These are phyloP conservation scores for fruit fly (Drosophila melanogaster) DNA, from an alignment of 1,140 invertebrate genomes.

Conservation along the genomic window Release_6_plus_ISO1_MT NT_033779.5:20095001-20095500, in stretches of 20 bases:
- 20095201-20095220: constrained; percentile 85
- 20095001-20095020: constrained; percentile 69
- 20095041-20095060: constrained; percentile 86
- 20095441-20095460: constrained; percentile 2
- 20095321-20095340: constrained; percentile 84
- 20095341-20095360: constrained; percentile 67
- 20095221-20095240: constrained; percentile 84
- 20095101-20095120: constrained; percentile 84
- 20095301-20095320: constrained; percentile 82
- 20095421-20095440: constrained; percentile 19
- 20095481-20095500: constrained; percentile 81
- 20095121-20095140: constrained; percentile 59
- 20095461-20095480: constrained; percentile 66
- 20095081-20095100: constrained; percentile 87
- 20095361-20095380: constrained; percentile 69
- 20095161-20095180: constrained; percentile 43
- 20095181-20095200: constrained; percentile 29
- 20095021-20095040: constrained; percentile 85
- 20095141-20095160: constrained; percentile 24
- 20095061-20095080: constrained; percentile 87
- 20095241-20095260: constrained; percentile 84
- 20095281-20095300: constrained; percentile 50
- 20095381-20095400: constrained; percentile 76
- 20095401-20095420: constrained; percentile 63
- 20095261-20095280: constrained; percentile 63